phyloP scores from a whole-genome alignment of 2,888 invertebrate species.

The Cheilosia vulpina region DNA sequence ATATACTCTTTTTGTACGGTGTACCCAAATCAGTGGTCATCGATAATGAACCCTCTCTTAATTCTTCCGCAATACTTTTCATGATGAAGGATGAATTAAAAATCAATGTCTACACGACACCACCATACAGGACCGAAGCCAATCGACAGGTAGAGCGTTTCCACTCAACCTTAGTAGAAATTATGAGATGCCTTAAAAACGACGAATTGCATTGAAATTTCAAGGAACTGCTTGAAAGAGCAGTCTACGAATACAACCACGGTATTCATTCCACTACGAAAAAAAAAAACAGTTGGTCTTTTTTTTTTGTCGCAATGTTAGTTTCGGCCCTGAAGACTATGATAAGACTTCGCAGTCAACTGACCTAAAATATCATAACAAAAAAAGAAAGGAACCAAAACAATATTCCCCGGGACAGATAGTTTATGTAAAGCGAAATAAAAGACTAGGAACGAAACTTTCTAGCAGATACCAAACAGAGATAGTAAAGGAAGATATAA shows the following conservation, averaged over 20 bases:
- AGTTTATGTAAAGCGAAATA: conserved; percentile 51
- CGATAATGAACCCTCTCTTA: conserved; percentile 50
- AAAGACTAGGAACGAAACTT: conserved; percentile 50
- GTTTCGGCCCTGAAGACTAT: conserved; percentile 5
- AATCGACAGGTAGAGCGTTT: conserved; percentile 56
- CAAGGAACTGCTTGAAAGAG: conserved; percentile 26
- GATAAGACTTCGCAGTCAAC: not conserved
- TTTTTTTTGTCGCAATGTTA: conserved; percentile 38
- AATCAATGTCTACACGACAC: conserved; percentile 40
- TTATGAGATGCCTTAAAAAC: conserved; percentile 26
- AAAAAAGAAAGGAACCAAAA: conserved; percentile 47
- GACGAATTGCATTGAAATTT: conserved; percentile 4
- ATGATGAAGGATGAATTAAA: conserved; percentile 25
- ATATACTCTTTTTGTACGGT: conserved; percentile 10
- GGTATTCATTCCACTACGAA: conserved; percentile 40
- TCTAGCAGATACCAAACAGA: conserved; percentile 47
- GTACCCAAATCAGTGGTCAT: conserved; percentile 18
- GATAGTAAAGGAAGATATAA: conserved; percentile 56
- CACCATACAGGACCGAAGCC: conserved; percentile 36
- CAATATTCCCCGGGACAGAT: conserved; percentile 40
- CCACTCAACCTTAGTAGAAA: conserved; percentile 43
- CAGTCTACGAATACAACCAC: conserved; percentile 45
- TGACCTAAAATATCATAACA: conserved; percentile 58
- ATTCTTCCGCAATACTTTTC: conserved; percentile 24
- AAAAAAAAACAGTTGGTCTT: conserved; percentile 57